Evolutionary conservation across 2,888 invertebrate genomes (phyloP).

Genomic region (Ophioninae sp.): DNA sequence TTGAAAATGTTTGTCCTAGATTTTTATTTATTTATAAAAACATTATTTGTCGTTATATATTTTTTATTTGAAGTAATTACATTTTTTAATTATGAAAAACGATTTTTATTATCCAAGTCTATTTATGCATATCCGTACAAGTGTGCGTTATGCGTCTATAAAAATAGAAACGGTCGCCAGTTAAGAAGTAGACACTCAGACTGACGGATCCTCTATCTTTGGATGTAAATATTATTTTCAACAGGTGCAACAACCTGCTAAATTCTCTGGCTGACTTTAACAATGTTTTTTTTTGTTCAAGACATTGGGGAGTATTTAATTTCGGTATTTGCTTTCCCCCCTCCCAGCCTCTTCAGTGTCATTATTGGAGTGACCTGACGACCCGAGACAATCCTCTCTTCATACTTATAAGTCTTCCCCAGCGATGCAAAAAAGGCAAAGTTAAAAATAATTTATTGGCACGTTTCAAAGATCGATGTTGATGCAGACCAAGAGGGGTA

Average conservation of each 20-base stretch:
- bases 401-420: not conserved
- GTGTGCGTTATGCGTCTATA: not conserved
- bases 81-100: not conserved
- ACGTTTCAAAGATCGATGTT: slow-evolving; percentile 1
- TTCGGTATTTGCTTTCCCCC: slow-evolving; percentile 11
- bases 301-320: slow-evolving; percentile 3
- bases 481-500: not conserved
- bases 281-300: slow-evolving; percentile 12
- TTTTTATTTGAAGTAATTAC: too few relatives aligned
- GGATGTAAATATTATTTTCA: slow-evolving; percentile 56
- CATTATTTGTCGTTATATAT: too few relatives aligned
- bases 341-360: not conserved
- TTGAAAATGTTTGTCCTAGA: too few relatives aligned
- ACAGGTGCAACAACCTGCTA: slow-evolving; percentile 58
- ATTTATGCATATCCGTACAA: not conserved
- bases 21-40: too few relatives aligned
- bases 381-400: not conserved
- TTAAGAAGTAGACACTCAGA: slow-evolving; percentile 44
- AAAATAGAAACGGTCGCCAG: slow-evolving; percentile 28
- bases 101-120: not conserved
- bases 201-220: slow-evolving; percentile 47
- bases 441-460: slow-evolving; percentile 53
- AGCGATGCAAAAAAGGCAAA: not conserved
- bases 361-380: not conserved
- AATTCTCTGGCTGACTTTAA: slow-evolving; percentile 19